Evolutionary conservation across 2,888 invertebrate species (phyloP).

Genomic region (Cosmia pyralina): DNA sequence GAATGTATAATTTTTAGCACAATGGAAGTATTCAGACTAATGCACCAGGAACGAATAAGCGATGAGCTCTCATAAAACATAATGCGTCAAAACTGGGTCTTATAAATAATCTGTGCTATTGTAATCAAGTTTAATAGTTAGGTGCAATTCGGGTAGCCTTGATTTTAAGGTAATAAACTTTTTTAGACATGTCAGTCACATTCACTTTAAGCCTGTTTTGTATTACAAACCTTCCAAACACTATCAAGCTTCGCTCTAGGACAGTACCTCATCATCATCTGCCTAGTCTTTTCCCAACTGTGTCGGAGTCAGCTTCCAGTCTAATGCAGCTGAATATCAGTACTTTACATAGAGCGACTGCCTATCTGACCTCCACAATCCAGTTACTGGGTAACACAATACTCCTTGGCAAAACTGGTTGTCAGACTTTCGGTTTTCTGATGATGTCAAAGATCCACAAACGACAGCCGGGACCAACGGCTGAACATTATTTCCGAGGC

Average conservation of each 20-base stretch:
- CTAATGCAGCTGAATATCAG: no score
- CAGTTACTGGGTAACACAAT: no score
- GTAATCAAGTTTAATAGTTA: slow-evolving; percentile 39
- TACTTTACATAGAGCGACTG: no score
- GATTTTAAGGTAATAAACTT: slow-evolving; percentile 31
- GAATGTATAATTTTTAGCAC: slow-evolving; percentile 66
- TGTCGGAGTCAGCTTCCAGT: no score
- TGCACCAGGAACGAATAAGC: slow-evolving; percentile 60
- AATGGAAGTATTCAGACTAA: slow-evolving; percentile 59
- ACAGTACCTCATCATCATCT: not conserved
- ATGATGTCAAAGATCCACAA: no score
- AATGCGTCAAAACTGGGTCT: slow-evolving; percentile 58
- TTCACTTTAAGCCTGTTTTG: slow-evolving; percentile 15
- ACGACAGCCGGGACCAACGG: no score
- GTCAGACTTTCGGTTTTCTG: no score
- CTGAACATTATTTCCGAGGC: no score
- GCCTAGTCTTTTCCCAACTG: no score
- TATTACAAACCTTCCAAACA: not conserved
- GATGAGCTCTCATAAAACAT: slow-evolving; percentile 57
- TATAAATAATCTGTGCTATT: slow-evolving; percentile 42
- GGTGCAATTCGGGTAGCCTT: slow-evolving; percentile 23
- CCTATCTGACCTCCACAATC: no score
- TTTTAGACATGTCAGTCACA: not conserved
- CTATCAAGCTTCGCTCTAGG: not conserved
- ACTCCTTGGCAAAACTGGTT: no score